phyloP scores from a whole-genome alignment of 2,888 invertebrate genomes.

The Galerucella pusilla region DNA sequence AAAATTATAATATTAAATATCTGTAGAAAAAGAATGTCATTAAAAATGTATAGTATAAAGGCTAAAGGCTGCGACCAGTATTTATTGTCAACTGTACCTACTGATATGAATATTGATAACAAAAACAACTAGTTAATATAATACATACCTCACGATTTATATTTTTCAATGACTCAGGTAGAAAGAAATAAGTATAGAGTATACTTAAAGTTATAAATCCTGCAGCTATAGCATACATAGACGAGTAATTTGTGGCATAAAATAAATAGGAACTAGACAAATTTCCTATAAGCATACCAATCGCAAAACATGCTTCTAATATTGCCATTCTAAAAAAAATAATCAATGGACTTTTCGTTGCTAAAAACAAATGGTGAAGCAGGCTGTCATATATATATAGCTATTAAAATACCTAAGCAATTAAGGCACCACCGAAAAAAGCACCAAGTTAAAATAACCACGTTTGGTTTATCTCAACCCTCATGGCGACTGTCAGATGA shows the following conservation, averaged over 20 bases:
- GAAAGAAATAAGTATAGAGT: slow-evolving; percentile 42
- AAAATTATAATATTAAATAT: neutral
- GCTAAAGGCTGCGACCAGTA: too few relatives aligned
- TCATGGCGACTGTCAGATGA: too few relatives aligned
- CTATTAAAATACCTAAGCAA: too few relatives aligned
- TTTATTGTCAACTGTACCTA: too few relatives aligned
- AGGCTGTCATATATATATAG: too few relatives aligned
- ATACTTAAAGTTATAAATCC: slow-evolving; percentile 34
- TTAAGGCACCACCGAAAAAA: too few relatives aligned
- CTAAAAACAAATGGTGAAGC: too few relatives aligned
- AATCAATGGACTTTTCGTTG: neutral
- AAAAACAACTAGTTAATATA: neutral
- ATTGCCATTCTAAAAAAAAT: slow-evolving; percentile 52
- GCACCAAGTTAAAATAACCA: too few relatives aligned
- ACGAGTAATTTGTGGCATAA: slow-evolving; percentile 48
- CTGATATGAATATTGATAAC: neutral
- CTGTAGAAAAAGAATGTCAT: too few relatives aligned
- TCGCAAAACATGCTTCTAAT: slow-evolving; percentile 45
- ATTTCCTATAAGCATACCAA: slow-evolving; percentile 45
- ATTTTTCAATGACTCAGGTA: slow-evolving; percentile 48
- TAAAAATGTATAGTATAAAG: too few relatives aligned
- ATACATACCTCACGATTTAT: slow-evolving; percentile 17
- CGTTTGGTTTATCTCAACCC: too few relatives aligned
- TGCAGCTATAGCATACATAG: slow-evolving; percentile 41
- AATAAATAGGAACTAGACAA: slow-evolving; percentile 46